These are phyloP conservation scores for Gymnocephalus cernua DNA, from an alignment of 2,113 vertebrate species.

Conservation along the genomic window DNA sequence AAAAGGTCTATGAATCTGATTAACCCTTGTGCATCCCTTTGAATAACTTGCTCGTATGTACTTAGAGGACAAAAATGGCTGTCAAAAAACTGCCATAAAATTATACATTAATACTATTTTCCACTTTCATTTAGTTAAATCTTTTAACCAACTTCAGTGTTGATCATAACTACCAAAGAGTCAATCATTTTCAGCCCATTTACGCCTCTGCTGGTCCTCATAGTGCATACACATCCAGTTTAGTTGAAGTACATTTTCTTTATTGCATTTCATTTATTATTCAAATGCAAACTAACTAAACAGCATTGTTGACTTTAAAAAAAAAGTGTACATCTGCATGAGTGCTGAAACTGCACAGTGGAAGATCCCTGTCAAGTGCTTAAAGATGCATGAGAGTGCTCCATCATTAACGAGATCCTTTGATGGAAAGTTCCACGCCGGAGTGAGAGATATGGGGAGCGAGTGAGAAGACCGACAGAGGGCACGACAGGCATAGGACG, in stretches of 20 bases:
- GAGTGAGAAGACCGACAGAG: slow-evolving; percentile 11
- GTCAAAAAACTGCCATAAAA: background rate
- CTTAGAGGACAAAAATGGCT: background rate
- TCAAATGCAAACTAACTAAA: background rate
- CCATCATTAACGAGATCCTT: slow-evolving; percentile 79
- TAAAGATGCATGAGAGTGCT: slow-evolving; percentile 80
- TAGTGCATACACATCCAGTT: background rate
- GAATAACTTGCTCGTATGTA: too few relatives aligned
- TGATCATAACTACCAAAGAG: background rate
- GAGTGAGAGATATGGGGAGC: slow-evolving; percentile 44
- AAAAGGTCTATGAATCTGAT: background rate
- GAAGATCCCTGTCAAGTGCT: slow-evolving; percentile 69
- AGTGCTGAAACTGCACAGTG: slow-evolving; percentile 34
- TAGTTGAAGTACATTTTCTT: background rate
- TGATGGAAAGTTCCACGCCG: slow-evolving; percentile 80
- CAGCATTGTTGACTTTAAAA: background rate
- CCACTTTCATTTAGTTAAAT: background rate
- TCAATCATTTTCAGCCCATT: background rate
- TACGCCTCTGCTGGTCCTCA: background rate
- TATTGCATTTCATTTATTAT: background rate
- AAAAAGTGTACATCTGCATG: background rate
- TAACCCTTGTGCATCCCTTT: too few relatives aligned
- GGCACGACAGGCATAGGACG: background rate
- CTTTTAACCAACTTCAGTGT: background rate
- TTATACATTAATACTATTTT: background rate